Conservation (phyloP, 1,140 invertebrate genomes). For the Neoseiulus cucumeris region DNA sequence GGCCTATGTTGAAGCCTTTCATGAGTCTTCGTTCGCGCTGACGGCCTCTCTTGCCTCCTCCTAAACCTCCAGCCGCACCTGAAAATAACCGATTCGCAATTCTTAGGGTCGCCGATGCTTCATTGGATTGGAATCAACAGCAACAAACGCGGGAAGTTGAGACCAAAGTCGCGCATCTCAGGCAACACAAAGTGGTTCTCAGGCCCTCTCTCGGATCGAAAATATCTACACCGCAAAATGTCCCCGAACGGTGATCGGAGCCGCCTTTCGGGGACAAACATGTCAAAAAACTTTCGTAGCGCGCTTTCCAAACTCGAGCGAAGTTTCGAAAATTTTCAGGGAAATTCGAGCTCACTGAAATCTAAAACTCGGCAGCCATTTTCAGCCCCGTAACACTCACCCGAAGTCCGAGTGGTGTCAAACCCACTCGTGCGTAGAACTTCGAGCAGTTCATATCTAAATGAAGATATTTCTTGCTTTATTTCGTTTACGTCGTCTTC, state of each 20-base stretch:
- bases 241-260: no score
- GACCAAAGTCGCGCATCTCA: no score
- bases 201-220: no score
- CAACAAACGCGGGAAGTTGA: background rate
- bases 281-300: no score
- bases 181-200: no score
- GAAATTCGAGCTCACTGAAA: no score
- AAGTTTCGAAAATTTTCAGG: no score
- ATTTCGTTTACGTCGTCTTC: constrained; percentile 98
- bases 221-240: no score
- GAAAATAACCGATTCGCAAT: constrained; percentile 33
- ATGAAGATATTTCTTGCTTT: constrained; percentile 89
- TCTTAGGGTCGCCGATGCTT: constrained; percentile 22
- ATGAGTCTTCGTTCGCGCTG: constrained; percentile 74
- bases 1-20: constrained; percentile 63
- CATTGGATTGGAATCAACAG: background rate
- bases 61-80: constrained; percentile 21
- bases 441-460: constrained; percentile 82
- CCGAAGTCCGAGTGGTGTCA: constrained; percentile 48
- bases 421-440: constrained; percentile 80
- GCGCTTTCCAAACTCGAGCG: no score
- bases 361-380: no score
- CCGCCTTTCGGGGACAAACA: no score
- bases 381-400: constrained; percentile 13
- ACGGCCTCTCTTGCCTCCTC: constrained; percentile 74